phyloP scores from a whole-genome alignment of 1,140 invertebrate genomes.

The Drosophila lacertosa region DNA sequence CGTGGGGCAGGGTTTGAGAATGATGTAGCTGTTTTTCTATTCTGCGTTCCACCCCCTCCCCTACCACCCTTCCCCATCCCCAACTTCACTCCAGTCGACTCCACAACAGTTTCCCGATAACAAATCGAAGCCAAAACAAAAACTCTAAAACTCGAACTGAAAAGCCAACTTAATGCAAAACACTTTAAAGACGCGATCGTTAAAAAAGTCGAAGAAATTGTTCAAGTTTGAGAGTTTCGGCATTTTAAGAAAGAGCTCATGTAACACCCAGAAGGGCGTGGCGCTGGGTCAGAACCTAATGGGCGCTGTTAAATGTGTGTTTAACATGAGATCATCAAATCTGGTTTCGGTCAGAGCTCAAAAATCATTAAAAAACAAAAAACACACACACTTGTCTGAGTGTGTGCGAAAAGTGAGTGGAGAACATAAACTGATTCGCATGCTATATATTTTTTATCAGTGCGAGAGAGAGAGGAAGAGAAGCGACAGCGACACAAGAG shows the following conservation, averaged over 20 bases:
- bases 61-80: no score
- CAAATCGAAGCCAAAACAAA: slow-evolving; percentile 27
- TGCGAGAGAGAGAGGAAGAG: not conserved
- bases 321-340: slow-evolving; percentile 37
- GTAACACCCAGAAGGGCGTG: slow-evolving; percentile 21
- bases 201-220: slow-evolving; percentile 6
- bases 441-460: not conserved
- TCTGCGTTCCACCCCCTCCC: slow-evolving; percentile 3
- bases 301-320: slow-evolving; percentile 5
- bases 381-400: no score
- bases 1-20: not conserved
- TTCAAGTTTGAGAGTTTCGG: not conserved
- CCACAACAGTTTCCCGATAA: slow-evolving; percentile 43
- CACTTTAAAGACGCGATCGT: slow-evolving; percentile 10
- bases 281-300: slow-evolving; percentile 16
- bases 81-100: no score
- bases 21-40: slow-evolving; percentile 27
- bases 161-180: slow-evolving; percentile 22
- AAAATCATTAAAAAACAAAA: no score
- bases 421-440: slow-evolving; percentile 19
- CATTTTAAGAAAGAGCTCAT: not conserved
- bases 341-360: slow-evolving; percentile 10
- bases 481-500: not conserved
- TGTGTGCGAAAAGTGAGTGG: not conserved
- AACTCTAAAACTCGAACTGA: slow-evolving; percentile 8